These are phyloP conservation scores for Centrocercus urophasianus DNA, from an alignment of 2,113 vertebrate species.

Conservation along the genomic window DNA sequence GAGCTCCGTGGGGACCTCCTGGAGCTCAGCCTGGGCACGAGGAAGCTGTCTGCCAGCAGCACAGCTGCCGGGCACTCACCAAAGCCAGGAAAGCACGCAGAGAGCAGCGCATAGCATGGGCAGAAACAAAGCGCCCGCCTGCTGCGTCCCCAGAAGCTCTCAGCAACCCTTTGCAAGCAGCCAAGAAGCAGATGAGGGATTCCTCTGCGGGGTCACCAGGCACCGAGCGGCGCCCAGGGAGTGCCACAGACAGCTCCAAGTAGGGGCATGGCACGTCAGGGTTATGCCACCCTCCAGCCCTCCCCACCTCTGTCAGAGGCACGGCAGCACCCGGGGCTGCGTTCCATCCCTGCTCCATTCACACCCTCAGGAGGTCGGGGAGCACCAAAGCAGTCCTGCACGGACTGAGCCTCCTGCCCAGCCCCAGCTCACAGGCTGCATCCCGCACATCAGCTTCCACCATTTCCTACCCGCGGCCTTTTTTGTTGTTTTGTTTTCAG, in stretches of 20 bases:
- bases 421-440: neutral
- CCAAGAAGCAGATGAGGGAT: conserved; percentile 36
- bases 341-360: accelerated
- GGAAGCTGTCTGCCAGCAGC: neutral
- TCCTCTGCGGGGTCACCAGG: accelerated
- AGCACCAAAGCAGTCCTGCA: neutral
- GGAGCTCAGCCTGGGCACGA: neutral
- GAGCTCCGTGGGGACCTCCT: accelerated
- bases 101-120: accelerated
- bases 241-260: neutral
- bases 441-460: neutral
- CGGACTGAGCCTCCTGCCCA: neutral
- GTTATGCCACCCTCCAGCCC: neutral
- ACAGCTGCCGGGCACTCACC: neutral
- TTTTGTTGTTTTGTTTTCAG: neutral
- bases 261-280: neutral
- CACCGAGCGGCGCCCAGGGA: accelerated
- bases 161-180: neutral
- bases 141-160: neutral
- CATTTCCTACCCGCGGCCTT: neutral
- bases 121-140: neutral
- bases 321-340: neutral
- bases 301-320: neutral
- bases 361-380: neutral
- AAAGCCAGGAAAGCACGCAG: accelerated